Conservation (phyloP, 2,797 vertebrate genomes). For the Enoplosus armatus region DNA sequence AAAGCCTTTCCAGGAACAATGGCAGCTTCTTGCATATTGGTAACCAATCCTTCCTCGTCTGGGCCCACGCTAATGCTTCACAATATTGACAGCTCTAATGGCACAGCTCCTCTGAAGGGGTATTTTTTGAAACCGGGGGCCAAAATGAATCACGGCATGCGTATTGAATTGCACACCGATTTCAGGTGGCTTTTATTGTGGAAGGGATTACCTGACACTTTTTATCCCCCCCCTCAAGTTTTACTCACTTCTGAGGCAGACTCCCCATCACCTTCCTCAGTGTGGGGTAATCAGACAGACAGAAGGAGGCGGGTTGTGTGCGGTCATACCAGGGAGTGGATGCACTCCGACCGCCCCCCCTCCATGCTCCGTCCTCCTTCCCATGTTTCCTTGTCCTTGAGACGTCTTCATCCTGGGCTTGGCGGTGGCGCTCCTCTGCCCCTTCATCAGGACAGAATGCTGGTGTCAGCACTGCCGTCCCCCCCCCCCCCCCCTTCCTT, state of each 20-base stretch:
- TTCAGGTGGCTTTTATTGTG: constrained; percentile 53
- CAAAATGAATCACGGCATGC: not conserved
- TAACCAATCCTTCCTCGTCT: constrained; percentile 71
- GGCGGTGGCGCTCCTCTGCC: constrained; percentile 56
- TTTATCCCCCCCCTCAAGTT: constrained; percentile 25
- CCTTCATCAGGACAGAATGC: constrained; percentile 75
- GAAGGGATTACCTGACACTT: constrained; percentile 9
- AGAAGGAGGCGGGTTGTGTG: constrained; percentile 28
- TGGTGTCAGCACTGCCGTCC: constrained; percentile 72
- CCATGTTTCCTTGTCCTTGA: constrained; percentile 84
- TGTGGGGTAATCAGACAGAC: constrained; percentile 43
- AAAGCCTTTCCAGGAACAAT: constrained; percentile 74
- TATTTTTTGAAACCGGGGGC: constrained; percentile 36
- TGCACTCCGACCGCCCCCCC: constrained; percentile 21
- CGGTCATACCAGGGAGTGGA: constrained; percentile 46
- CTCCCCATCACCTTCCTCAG: constrained; percentile 32
- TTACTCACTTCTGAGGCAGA: constrained; percentile 5
- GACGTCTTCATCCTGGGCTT: constrained; percentile 84
- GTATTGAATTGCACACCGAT: constrained; percentile 41
- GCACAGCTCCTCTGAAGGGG: constrained; percentile 38
- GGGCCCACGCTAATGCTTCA: constrained; percentile 59
- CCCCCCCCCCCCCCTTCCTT: constrained; percentile 17
- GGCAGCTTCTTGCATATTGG: constrained; percentile 61
- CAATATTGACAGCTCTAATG: constrained; percentile 76
- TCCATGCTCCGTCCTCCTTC: constrained; percentile 1